Percentiles rank a stretch among this genome's conserved stretches.
These are phyloP conservation scores for Misgurnus anguillicaudatus DNA, from an alignment of 2,113 vertebrate species.

Conservation along the genomic window DNA sequence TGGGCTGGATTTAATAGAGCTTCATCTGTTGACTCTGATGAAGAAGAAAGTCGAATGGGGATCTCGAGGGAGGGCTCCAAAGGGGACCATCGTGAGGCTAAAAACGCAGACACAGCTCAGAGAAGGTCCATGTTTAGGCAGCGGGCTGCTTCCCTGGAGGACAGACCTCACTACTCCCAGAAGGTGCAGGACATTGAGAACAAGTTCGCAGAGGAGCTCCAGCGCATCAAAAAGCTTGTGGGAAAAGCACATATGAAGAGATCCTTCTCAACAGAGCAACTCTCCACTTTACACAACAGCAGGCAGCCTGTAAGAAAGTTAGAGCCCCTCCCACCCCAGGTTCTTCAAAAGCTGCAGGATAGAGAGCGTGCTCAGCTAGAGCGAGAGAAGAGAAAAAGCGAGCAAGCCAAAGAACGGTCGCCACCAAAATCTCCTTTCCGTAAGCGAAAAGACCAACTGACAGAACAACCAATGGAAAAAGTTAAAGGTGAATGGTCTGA, in stretches of 20 bases:
- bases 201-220: slow-evolving; percentile 92
- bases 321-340: slow-evolving; percentile 74
- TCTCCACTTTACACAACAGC: slow-evolving; percentile 65
- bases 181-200: slow-evolving; percentile 89
- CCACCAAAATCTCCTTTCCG: slow-evolving; percentile 38
- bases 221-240: slow-evolving; percentile 89
- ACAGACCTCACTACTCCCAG: slow-evolving; percentile 82
- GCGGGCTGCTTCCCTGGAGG: slow-evolving; percentile 91
- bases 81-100: slow-evolving; percentile 82
- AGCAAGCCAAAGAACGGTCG: slow-evolving; percentile 49
- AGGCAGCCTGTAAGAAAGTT: slow-evolving; percentile 68
- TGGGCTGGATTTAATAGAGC: slow-evolving; percentile 89
- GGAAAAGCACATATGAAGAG: slow-evolving; percentile 79
- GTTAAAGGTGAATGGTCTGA: slow-evolving; percentile 52
- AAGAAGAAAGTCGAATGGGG: slow-evolving; percentile 70
- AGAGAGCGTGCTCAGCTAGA: slow-evolving; percentile 72
- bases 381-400: slow-evolving; percentile 66
- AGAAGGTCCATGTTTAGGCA: slow-evolving; percentile 86
- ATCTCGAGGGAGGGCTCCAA: slow-evolving; percentile 80
- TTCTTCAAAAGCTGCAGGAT: slow-evolving; percentile 77
- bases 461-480: slow-evolving; percentile 49
- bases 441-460: slow-evolving; percentile 55
- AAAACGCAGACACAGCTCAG: slow-evolving; percentile 80
- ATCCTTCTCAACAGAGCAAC: slow-evolving; percentile 81
- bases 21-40: slow-evolving; percentile 87